phyloP scores from a whole-genome alignment of 2,113 vertebrate genomes.

The Xiphophorus couchianus region DNA sequence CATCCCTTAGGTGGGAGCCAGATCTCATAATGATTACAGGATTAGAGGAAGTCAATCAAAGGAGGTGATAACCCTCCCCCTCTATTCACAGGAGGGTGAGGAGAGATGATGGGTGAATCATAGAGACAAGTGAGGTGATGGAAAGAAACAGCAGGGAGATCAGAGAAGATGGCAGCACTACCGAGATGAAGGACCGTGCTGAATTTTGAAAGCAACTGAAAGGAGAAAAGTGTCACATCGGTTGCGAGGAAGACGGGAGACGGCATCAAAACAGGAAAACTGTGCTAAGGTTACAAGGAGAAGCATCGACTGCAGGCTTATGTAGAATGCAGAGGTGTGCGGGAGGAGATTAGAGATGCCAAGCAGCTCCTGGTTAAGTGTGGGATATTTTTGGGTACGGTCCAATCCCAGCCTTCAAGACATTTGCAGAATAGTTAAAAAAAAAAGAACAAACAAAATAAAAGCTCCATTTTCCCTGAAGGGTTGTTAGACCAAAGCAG shows the following conservation, averaged over 20 bases:
- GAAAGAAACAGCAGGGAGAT: background rate
- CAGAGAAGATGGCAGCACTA: background rate
- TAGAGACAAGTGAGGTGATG: slow-evolving; percentile 9
- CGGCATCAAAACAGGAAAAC: background rate
- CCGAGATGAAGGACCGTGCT: slow-evolving; percentile 3
- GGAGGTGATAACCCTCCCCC: slow-evolving; percentile 24
- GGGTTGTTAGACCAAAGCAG: slow-evolving; percentile 21
- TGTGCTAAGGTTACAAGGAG: slow-evolving; percentile 1
- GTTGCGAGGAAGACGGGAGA: background rate
- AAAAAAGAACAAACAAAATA: slow-evolving; percentile 12
- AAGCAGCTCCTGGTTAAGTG: slow-evolving; percentile 46
- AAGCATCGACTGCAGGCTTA: background rate
- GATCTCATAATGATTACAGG: slow-evolving; percentile 30
- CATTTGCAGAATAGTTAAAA: slow-evolving; percentile 35
- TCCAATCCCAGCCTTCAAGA: slow-evolving; percentile 38
- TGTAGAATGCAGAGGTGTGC: slow-evolving; percentile 23
- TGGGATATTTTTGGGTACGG: slow-evolving; percentile 59
- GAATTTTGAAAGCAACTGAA: slow-evolving; percentile 1
- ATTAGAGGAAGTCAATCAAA: slow-evolving; percentile 51
- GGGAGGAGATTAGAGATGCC: slow-evolving; percentile 46
- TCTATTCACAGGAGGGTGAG: slow-evolving; percentile 6
- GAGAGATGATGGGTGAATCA: background rate
- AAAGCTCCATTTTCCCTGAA: slow-evolving; percentile 35
- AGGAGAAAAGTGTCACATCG: background rate
- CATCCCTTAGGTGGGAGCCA: background rate